Conservation (phyloP, 2,113 vertebrate genomes). For the Zosterops borbonicus region DNA sequence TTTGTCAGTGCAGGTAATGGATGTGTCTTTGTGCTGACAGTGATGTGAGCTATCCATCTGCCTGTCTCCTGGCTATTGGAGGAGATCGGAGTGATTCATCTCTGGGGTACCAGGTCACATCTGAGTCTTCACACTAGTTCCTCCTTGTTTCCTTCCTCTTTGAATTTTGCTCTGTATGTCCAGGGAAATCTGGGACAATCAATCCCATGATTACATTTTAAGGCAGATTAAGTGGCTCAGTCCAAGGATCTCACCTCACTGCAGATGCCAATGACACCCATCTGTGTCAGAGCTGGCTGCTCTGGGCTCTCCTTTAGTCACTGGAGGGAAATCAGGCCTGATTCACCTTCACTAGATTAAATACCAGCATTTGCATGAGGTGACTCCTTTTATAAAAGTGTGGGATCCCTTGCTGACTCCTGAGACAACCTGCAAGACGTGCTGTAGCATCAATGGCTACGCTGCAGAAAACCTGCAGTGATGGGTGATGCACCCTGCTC, state of each 20-base stretch:
- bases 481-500: neutral
- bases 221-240: neutral
- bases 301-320: neutral
- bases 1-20: neutral
- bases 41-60: neutral
- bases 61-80: accelerated
- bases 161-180: neutral
- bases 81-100: neutral
- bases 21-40: neutral
- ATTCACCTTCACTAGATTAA: neutral
- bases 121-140: neutral
- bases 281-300: neutral
- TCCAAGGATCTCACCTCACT: neutral
- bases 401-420: neutral
- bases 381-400: neutral
- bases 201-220: neutral
- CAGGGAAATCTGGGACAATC: neutral
- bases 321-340: neutral
- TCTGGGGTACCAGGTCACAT: neutral
- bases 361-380: neutral
- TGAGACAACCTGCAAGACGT: neutral
- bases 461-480: neutral
- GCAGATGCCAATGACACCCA: neutral
- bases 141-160: neutral
- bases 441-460: accelerated